phyloP scores from a whole-genome alignment of 2,888 invertebrate genomes.

The Panopea generosa region DNA sequence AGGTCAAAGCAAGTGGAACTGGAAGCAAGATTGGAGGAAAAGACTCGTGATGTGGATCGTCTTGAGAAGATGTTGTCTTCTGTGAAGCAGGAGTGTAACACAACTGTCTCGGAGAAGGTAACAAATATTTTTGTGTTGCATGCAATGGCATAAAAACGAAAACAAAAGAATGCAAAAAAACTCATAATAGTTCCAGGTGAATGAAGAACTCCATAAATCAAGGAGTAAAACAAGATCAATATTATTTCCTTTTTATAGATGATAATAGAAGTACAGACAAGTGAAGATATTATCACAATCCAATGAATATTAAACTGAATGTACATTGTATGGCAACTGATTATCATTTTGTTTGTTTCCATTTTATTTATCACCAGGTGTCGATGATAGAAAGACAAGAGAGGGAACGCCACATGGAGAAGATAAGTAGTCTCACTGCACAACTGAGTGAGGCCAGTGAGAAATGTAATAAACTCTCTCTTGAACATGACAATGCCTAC shows the following conservation, averaged over 20 bases:
- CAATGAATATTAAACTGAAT: too few relatives aligned
- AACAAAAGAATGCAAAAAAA: slow-evolving; percentile 62
- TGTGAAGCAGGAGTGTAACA: slow-evolving; percentile 78
- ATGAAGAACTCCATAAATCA: too few relatives aligned
- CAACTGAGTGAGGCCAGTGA: slow-evolving; percentile 79
- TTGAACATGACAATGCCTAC: slow-evolving; percentile 72
- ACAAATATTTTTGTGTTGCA: not conserved
- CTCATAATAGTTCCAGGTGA: not conserved
- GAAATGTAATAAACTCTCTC: slow-evolving; percentile 71
- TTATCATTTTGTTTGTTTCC: too few relatives aligned
- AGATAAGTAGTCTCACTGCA: slow-evolving; percentile 73
- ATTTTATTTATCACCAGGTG: slow-evolving; percentile 62
- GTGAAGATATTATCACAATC: too few relatives aligned
- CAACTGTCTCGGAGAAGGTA: slow-evolving; percentile 77
- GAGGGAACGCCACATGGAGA: slow-evolving; percentile 73
- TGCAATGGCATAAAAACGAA: slow-evolving; percentile 75
- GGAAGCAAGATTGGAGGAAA: slow-evolving; percentile 74
- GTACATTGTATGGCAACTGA: too few relatives aligned
- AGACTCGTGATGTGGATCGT: slow-evolving; percentile 75
- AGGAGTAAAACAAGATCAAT: too few relatives aligned
- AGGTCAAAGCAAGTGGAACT: slow-evolving; percentile 67
- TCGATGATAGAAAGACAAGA: slow-evolving; percentile 77
- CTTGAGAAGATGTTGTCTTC: slow-evolving; percentile 78
- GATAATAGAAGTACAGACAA: too few relatives aligned
- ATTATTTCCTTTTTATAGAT: too few relatives aligned